Base-by-base conservation (phyloP, 2,113 vertebrate genomes). In the Corythaeola cristata region DNA sequence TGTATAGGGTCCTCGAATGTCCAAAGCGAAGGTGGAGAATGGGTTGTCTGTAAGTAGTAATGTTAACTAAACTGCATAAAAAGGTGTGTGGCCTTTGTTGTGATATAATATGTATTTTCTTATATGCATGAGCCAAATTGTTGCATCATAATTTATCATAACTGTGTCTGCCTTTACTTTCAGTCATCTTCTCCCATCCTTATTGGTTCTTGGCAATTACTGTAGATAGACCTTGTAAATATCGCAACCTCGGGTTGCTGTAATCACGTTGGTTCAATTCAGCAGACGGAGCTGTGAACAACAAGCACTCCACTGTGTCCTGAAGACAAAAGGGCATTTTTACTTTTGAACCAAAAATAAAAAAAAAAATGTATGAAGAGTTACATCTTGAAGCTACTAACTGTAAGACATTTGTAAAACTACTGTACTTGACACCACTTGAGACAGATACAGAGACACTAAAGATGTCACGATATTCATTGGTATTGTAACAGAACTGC, bases 401-500 rank as follows among this genome's bases (percentile, higher is more conserved):
- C 93, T 97, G 66, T 97, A 97, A 98, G 93, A 85, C 91, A 52
- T 98, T 98, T 98, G 98, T 97, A 97, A 96, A 96, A 98, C 98
- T 98, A 97, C 98, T 98, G 96, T 98, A 98, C 98, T 98, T 98
- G 98, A 98, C 97, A 96, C 97, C 98, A 98, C 97, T 98, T 97
- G 95, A 97, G 97, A 97, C 95, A 96, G 97, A 97, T 97, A 90
- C 91, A 96, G 95, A 98, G 96, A 98, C 98, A 98, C 97, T 98
- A 97, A 98, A 98, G 97, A 98, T 97, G 98, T 98, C 97, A 98
- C 95, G 30, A 95, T 98, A 97, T 98, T 98, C 98, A 98, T 98
- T 98, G 98, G 96, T 98, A 98, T 98, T 98, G 97, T 98, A 98
- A 98, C 97, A 98, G 98, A 98, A 98, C 98, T 98, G 98, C 98